These are phyloP conservation scores for Pao palembangensis DNA, from an alignment of 2,113 vertebrate species.

Conservation along the genomic window DNA sequence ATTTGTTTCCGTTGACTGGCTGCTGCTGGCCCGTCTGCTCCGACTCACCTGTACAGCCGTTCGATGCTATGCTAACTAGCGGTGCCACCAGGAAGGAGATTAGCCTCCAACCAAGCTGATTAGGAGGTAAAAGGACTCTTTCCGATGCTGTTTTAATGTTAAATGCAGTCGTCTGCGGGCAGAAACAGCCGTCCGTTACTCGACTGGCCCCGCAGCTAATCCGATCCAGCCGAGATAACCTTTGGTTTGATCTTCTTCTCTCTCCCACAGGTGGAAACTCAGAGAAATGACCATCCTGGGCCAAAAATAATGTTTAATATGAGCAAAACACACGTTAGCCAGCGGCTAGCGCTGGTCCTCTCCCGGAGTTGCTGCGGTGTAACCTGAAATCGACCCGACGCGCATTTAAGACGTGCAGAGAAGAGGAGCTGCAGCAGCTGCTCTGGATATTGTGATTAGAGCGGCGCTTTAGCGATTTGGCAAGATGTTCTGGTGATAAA, in stretches of 20 bases:
- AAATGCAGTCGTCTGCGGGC: background rate
- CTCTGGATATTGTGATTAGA: constrained; percentile 55
- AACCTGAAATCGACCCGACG: constrained; percentile 9
- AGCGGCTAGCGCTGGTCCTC: background rate
- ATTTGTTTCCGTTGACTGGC: too few relatives aligned
- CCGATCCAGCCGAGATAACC: background rate
- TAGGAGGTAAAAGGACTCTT: too few relatives aligned
- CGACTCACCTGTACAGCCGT: too few relatives aligned
- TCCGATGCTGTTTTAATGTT: too few relatives aligned
- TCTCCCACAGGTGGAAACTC: background rate
- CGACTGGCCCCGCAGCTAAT: background rate
- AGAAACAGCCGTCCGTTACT: too few relatives aligned
- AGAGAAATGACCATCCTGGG: too few relatives aligned
- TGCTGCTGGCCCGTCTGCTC: too few relatives aligned
- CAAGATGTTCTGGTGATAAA: constrained; percentile 59
- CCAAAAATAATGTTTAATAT: background rate
- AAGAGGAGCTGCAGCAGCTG: constrained; percentile 25
- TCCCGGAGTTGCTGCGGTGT: background rate
- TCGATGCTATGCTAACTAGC: too few relatives aligned
- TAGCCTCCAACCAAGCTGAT: too few relatives aligned
- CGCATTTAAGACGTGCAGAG: constrained; percentile 29
- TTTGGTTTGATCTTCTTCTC: background rate
- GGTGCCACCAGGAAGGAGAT: too few relatives aligned
- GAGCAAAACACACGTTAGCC: background rate
- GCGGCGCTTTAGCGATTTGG: constrained; percentile 52